phyloP scores from a whole-genome alignment of 53 echinoderm and acorn worm species.

The Mesocentrotus franciscanus region DNA sequence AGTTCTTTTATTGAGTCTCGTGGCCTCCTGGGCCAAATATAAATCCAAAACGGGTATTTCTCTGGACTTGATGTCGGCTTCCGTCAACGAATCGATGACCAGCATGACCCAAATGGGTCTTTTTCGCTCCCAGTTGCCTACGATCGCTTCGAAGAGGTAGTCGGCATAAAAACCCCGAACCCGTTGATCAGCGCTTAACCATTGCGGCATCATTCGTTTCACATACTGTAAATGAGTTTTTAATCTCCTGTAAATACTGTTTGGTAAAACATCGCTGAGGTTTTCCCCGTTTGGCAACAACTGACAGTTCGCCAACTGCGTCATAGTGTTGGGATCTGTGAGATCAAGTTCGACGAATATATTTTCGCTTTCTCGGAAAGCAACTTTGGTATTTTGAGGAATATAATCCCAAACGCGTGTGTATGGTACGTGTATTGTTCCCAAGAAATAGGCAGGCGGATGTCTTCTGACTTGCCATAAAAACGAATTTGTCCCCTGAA shows the following conservation, averaged over 20 bases:
- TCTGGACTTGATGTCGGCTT: constrained; percentile 90
- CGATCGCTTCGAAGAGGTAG: constrained; percentile 92
- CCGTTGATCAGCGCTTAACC: constrained; percentile 88
- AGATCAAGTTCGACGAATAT: constrained; percentile 97
- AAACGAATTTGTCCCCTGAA: constrained; percentile 87
- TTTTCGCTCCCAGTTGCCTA: constrained; percentile 97
- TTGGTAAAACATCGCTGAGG: constrained; percentile 87
- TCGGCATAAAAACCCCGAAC: constrained; percentile 92
- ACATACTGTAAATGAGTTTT: constrained; percentile 94
- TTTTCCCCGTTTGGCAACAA: constrained; percentile 93
- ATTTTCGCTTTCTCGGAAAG: constrained; percentile 93
- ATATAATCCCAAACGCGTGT: constrained; percentile 98
- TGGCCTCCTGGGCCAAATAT: constrained; percentile 91
- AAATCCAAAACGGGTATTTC: constrained; percentile 96
- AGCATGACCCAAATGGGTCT: constrained; percentile 98
- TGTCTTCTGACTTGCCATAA: constrained; percentile 90
- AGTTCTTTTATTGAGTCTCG: constrained; percentile 86
- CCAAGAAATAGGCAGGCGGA: constrained; percentile 95
- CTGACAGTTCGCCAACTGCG: constrained; percentile 88
- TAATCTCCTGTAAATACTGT: constrained; percentile 83
- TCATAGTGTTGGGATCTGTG: constrained; percentile 88
- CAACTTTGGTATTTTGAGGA: constrained; percentile 92
- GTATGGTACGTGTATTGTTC: constrained; percentile 98
- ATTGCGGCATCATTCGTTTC: constrained; percentile 91
- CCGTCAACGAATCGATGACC: constrained; percentile 94